Base-by-base conservation (phyloP, 2,797 vertebrate genomes). In the Syngnathus acus region DNA sequence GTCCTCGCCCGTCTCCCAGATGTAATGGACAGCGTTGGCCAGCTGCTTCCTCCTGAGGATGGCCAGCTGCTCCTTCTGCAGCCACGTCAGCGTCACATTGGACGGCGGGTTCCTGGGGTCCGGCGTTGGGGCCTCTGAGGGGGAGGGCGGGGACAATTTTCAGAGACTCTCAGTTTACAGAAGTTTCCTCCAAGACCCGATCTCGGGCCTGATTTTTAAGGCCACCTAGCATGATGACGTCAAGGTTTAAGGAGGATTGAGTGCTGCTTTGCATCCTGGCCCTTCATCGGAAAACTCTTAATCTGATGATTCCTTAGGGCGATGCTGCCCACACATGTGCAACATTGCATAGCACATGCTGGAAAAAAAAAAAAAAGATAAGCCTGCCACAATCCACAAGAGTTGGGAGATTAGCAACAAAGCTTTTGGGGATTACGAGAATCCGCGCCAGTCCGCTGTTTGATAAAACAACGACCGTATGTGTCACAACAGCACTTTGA, bases 1-100 rank as follows among this genome's bases (percentile, higher is more conserved):
- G 84, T 93, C 92, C 74, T 94, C 93, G 5, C 93, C 93, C 0
- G 92, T 93, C 85, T 94, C 93, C 93, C 93, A 94, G 71, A 93
- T 90, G 79, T 93, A 93, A n/a, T 93, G 91, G 2, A 93, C 92
- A 0, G 88, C 90, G 26, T 93, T 91, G 66, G 90, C 89, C 76
- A 85, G 51, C 79, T 88, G 89, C 72, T 71, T 91, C 76, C 70
- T 88, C 74, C 65, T 82, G 0, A 84, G 69, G 58, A 50, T 74
- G 6, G 78, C 87, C 75, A 74, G 74, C 69, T 92, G 88, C 68
- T 89, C 88, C 59, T 72, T 89, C 73, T 89, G 86, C 68, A 67
- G 72, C 0, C 84, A 86, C 1, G 88, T 80, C 7, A 89, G 66
- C 0, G 89, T 92, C 67, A 82, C 65, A 58, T 88, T 90, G 71